Percentiles rank a stretch among this genome's conserved stretches.
Evolutionary conservation across 53 echinoderm and acorn worm genomes (phyloP).

Genomic region (Echinometra lucunter): DNA sequence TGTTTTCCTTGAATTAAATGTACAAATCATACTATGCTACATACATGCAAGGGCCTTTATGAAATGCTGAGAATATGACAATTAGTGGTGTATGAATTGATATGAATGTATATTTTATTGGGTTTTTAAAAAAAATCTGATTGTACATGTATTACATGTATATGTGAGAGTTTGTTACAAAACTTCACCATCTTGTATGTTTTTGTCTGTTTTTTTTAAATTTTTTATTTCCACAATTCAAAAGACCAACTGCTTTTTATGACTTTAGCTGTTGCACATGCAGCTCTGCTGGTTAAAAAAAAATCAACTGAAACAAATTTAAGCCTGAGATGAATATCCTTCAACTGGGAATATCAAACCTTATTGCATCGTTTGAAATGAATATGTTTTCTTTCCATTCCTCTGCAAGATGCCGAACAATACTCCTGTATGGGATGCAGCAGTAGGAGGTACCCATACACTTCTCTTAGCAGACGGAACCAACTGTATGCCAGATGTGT

Average conservation of each 20-base stretch:
- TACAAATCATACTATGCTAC: background rate
- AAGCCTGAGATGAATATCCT: background rate
- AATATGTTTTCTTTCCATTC: background rate
- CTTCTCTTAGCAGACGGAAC: conserved; percentile 94
- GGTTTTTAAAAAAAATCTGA: background rate
- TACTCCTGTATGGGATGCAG: conserved; percentile 92
- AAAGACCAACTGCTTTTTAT: too few species aligned
- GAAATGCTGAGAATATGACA: background rate
- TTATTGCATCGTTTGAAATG: background rate
- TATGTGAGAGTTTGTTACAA: background rate
- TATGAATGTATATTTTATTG: background rate
- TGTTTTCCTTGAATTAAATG: too few species aligned
- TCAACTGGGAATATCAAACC: background rate
- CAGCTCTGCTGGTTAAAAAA: background rate
- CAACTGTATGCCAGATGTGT: conserved; percentile 92
- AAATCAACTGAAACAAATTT: background rate
- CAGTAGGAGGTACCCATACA: conserved; percentile 92
- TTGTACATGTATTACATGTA: too few species aligned
- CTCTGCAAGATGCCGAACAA: conserved; percentile 86
- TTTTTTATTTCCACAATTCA: background rate
- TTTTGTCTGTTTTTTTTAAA: too few species aligned
- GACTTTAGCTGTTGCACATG: background rate
- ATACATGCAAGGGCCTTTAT: background rate
- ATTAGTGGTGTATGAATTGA: background rate
- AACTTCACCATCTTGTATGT: too few species aligned